Conservation (phyloP, 2,113 vertebrate species). For the Aramus guarauna region DNA sequence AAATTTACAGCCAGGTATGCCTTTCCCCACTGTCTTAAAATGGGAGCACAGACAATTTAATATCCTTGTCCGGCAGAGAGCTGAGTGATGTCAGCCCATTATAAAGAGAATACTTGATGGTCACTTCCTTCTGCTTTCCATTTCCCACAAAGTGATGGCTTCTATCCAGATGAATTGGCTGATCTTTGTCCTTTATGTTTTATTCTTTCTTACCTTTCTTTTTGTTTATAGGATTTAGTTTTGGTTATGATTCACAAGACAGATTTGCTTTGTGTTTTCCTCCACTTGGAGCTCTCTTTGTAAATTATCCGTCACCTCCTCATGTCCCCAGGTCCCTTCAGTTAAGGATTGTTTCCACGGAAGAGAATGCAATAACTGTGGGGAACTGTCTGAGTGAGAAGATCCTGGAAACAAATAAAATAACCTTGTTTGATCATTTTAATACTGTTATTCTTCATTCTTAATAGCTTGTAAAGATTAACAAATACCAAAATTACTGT, state of each 20-base stretch:
- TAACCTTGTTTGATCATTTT: neutral
- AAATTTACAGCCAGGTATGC: slow-evolving; percentile 28
- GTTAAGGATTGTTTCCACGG: neutral
- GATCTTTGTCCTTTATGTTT: neutral
- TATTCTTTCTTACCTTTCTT: neutral
- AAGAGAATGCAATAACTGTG: neutral
- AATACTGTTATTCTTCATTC: neutral
- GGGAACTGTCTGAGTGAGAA: neutral
- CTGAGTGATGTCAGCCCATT: neutral
- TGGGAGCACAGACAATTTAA: neutral
- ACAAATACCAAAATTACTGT: neutral
- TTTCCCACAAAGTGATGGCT: slow-evolving; percentile 10
- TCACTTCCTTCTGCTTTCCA: slow-evolving; percentile 36
- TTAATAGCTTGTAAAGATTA: neutral
- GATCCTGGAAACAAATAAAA: neutral
- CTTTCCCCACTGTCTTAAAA: neutral
- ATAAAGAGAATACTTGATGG: neutral
- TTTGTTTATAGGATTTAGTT: neutral
- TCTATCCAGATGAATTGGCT: neutral
- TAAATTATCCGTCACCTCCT: neutral
- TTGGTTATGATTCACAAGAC: neutral
- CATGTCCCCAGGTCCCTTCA: neutral
- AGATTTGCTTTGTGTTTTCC: neutral
- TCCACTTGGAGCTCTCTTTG: neutral
- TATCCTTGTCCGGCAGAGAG: neutral